A percentile compares a stretch with the other conserved stretches of the same genome.
These are phyloP conservation scores for Indicator maculatus DNA, from an alignment of 2,113 vertebrate species.

Conservation along the genomic window DNA sequence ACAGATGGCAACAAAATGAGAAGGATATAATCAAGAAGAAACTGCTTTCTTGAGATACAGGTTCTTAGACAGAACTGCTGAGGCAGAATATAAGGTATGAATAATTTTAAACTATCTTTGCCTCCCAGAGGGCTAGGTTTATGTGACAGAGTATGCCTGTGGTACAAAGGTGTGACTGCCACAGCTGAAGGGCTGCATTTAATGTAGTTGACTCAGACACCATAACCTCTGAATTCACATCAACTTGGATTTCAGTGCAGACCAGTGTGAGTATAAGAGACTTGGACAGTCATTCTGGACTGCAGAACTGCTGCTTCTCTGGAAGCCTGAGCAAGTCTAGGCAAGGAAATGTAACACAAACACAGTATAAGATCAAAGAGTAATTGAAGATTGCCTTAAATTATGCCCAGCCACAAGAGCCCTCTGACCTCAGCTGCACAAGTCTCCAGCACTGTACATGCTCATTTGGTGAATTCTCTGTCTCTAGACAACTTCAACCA, in stretches of 20 bases:
- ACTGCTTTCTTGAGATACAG: neutral
- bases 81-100: neutral
- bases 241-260: neutral
- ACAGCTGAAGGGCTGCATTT: neutral
- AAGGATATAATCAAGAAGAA: neutral
- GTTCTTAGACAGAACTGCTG: neutral
- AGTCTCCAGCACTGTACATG: accelerated
- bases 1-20: neutral
- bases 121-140: neutral
- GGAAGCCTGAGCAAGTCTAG: neutral
- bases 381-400: neutral
- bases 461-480: accelerated
- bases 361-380: neutral
- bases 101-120: neutral
- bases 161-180: neutral
- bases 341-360: neutral
- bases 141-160: neutral
- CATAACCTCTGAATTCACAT: neutral
- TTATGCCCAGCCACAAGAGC: neutral
- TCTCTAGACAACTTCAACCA: neutral
- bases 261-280: accelerated
- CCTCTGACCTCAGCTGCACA: accelerated
- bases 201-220: neutral
- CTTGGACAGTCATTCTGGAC: neutral
- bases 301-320: neutral